A percentile compares a stretch with the other conserved stretches of the same genome.
Evolutionary conservation across 2,888 invertebrate species (phyloP).

Genomic region (Shargacucullia verbasci): DNA sequence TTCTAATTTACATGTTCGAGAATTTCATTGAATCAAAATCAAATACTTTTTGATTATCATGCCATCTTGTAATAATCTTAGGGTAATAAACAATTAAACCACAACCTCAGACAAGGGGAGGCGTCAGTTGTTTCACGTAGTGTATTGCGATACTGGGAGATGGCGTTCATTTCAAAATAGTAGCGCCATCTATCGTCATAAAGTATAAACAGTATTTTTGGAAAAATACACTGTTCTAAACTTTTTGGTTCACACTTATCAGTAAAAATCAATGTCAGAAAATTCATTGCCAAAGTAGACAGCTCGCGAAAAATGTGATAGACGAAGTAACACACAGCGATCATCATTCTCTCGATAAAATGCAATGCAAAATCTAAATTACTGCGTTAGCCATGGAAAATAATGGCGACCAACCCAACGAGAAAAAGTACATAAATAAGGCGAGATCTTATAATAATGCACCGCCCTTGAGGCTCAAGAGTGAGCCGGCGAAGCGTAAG

Average conservation of each 20-base stretch:
- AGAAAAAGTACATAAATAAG: conserved; percentile 69
- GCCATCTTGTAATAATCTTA: too few relatives aligned
- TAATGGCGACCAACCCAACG: conserved; percentile 61
- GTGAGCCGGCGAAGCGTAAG: conserved; percentile 71
- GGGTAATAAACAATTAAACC: background rate
- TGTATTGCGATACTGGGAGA: conserved; percentile 5
- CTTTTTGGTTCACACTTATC: conserved; percentile 4
- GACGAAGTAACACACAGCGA: conserved; percentile 23
- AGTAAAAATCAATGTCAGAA: conserved; percentile 11
- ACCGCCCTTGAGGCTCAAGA: conserved; percentile 59
- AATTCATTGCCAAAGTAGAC: conserved; percentile 22
- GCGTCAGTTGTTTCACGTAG: background rate
- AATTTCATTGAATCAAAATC: too few relatives aligned
- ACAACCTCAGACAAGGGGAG: background rate
- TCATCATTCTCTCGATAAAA: conserved; percentile 45
- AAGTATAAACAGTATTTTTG: background rate
- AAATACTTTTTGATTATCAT: too few relatives aligned
- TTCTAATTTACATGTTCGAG: too few relatives aligned
- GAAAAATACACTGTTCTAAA: background rate
- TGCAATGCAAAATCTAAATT: conserved; percentile 60
- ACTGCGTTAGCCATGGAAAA: conserved; percentile 71
- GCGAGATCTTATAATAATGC: conserved; percentile 68
- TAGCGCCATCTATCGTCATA: conserved; percentile 19
- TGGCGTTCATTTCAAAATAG: conserved; percentile 11
- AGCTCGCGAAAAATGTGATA: conserved; percentile 44